phyloP scores from a whole-genome alignment of 2,113 vertebrate species.

The Clarias batrachus region DNA sequence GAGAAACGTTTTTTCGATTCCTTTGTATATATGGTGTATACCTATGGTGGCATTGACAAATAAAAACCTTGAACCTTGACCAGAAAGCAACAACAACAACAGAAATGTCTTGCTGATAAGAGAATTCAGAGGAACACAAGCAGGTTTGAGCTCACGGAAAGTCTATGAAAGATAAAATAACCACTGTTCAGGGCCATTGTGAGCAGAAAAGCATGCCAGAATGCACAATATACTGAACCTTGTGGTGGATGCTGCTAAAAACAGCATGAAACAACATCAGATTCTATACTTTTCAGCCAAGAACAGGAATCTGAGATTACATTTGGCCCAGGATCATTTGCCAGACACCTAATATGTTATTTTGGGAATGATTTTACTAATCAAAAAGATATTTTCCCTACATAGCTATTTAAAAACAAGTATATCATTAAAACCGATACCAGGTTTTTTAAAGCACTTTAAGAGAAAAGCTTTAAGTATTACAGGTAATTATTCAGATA shows the following conservation, averaged over 20 bases:
- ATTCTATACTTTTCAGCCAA: neutral
- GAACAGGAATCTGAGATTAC: neutral
- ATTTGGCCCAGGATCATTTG: neutral
- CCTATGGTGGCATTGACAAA: too few species aligned
- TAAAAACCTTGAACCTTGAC: too few species aligned
- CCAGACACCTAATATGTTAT: neutral
- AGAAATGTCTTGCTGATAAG: neutral
- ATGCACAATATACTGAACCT: neutral
- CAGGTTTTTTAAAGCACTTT: neutral
- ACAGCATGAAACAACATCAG: neutral
- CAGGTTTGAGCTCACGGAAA: neutral
- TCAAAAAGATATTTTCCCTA: neutral
- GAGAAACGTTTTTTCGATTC: too few species aligned
- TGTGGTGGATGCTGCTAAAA: neutral
- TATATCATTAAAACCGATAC: neutral
- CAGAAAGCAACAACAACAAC: neutral
- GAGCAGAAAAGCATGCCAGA: neutral
- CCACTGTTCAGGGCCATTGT: neutral
- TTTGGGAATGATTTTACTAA: neutral
- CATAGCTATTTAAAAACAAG: neutral
- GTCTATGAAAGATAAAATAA: neutral
- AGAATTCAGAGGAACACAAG: neutral
- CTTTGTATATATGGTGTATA: too few species aligned
- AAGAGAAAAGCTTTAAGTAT: conserved; percentile 10
- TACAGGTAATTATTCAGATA: conserved; percentile 3